Conservation (phyloP, 2,113 vertebrate species). For the Mus spicilegus region DNA sequence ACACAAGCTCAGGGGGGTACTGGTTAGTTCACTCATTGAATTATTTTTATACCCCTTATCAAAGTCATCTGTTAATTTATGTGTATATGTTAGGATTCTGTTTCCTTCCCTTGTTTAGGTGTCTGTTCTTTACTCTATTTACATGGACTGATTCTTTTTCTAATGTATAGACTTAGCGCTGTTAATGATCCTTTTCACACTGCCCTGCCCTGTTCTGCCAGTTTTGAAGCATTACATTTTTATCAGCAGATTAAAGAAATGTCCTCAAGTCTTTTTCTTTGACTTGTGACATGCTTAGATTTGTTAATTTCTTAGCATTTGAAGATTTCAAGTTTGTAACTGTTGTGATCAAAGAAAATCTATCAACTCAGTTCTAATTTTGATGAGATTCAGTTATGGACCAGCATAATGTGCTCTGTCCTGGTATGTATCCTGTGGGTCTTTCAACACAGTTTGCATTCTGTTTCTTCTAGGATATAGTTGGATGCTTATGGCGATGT, state of each 20-base stretch:
- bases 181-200: not conserved
- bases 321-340: not conserved
- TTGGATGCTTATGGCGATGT: not conserved
- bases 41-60: not conserved
- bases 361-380: not conserved
- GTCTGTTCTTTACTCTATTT: not conserved
- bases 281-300: not conserved
- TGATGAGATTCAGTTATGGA: not conserved
- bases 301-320: not conserved
- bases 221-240: not conserved
- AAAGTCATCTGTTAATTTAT: not conserved
- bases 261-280: not conserved
- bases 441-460: not conserved
- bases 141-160: not conserved
- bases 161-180: not conserved
- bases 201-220: not conserved
- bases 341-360: not conserved
- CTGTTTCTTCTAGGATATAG: not conserved
- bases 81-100: not conserved
- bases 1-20: no score
- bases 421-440: not conserved
- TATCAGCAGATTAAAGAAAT: not conserved
- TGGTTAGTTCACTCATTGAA: not conserved
- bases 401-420: not conserved
- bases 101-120: not conserved